Evolutionary conservation across 2,888 invertebrate genomes (phyloP).

Genomic region (Lochmaea capreae): DNA sequence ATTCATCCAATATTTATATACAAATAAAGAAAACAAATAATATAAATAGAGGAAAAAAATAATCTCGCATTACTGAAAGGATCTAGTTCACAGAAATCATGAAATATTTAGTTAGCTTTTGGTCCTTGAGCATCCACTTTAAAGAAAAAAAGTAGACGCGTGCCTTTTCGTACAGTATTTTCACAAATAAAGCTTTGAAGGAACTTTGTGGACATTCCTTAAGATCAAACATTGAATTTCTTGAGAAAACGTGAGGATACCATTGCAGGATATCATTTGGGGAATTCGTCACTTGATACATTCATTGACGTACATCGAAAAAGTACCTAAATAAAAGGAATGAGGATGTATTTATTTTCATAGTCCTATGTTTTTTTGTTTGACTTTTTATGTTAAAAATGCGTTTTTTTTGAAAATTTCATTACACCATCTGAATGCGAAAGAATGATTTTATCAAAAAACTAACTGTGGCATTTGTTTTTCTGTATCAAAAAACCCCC

Average conservation of each 20-base stretch:
- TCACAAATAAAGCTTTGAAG: conserved; percentile 41
- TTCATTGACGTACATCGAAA: background rate
- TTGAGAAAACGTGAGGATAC: conserved; percentile 8
- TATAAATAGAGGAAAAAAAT: background rate
- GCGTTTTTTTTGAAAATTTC: too few species aligned
- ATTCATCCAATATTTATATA: background rate
- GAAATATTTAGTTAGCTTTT: conserved; percentile 14
- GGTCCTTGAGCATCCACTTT: conserved; percentile 6
- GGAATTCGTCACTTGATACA: background rate
- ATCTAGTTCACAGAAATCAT: conserved; percentile 6
- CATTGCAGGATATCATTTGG: background rate
- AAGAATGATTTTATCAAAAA: too few species aligned
- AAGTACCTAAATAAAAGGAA: too few species aligned
- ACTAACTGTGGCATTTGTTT: too few species aligned
- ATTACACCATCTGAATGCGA: too few species aligned
- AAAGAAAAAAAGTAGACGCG: conserved; percentile 19
- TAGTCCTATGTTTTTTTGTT: too few species aligned
- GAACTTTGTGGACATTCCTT: conserved; percentile 35
- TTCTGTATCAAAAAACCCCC: too few species aligned
- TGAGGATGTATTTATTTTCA: too few species aligned
- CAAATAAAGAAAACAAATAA: background rate
- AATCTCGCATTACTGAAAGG: conserved; percentile 7
- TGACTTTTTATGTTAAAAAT: too few species aligned
- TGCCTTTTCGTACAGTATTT: conserved; percentile 38
- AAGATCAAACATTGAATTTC: conserved; percentile 53